Conservation (phyloP, 2,888 invertebrate genomes). For the Liposcelis brunnea region DNA sequence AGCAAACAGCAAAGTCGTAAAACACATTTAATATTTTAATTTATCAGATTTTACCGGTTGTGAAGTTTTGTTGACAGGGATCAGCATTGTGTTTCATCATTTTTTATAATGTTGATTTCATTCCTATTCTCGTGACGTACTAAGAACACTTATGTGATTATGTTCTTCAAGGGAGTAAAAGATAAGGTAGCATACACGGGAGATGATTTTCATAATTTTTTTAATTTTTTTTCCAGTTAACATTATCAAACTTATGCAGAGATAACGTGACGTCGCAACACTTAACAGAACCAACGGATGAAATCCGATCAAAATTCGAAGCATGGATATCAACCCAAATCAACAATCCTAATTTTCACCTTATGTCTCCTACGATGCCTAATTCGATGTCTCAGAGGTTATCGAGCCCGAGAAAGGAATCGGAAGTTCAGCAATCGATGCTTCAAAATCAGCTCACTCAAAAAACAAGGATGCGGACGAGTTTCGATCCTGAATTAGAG, state of each 20-base stretch:
- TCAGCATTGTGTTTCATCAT: constrained; percentile 10
- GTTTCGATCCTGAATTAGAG: constrained; percentile 93
- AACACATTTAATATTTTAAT: constrained; percentile 4
- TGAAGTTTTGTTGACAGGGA: background rate
- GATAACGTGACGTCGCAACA: constrained; percentile 45
- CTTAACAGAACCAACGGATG: constrained; percentile 60
- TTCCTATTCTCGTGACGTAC: background rate
- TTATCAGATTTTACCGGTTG: background rate
- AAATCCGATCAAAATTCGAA: constrained; percentile 74
- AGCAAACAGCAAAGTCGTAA: too few species aligned
- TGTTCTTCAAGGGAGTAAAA: background rate
- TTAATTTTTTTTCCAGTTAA: constrained; percentile 38
- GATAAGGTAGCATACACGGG: constrained; percentile 6
- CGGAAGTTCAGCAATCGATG: constrained; percentile 34
- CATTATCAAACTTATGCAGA: constrained; percentile 67
- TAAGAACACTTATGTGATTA: too few species aligned
- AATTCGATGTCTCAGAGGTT: constrained; percentile 21
- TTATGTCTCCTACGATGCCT: constrained; percentile 21
- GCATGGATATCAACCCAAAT: constrained; percentile 75
- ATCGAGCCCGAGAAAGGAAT: background rate
- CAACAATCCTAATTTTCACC: constrained; percentile 27
- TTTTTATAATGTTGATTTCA: constrained; percentile 6
- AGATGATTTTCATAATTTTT: too few species aligned
- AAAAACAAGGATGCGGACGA: constrained; percentile 88
- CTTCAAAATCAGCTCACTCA: constrained; percentile 63